Percentiles rank a stretch among this genome's conserved stretches.
These are phyloP conservation scores for Xiphophorus hellerii DNA, from an alignment of 2,113 vertebrate species.

Conservation along the genomic window DNA sequence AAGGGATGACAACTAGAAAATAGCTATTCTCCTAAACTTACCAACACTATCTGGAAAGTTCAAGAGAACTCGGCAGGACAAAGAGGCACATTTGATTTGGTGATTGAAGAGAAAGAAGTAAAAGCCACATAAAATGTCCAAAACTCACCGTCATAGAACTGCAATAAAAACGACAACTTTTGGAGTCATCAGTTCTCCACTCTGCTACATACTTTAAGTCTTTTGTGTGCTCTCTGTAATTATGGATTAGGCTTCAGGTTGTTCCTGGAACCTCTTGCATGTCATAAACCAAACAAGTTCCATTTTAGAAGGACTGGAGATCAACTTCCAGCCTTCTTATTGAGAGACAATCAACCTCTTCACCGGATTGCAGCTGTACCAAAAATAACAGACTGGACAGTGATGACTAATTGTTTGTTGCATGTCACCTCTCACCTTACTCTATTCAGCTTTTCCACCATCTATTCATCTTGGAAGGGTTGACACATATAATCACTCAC, in stretches of 20 bases:
- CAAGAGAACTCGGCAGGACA: background rate
- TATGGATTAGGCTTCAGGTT: background rate
- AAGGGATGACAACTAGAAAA: background rate
- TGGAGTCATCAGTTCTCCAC: too few relatives aligned
- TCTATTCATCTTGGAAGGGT: constrained; percentile 1
- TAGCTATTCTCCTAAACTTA: background rate
- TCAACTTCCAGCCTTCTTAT: background rate
- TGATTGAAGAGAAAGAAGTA: too few relatives aligned
- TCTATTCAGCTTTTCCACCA: background rate
- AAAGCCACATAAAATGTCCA: too few relatives aligned
- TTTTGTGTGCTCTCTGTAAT: background rate
- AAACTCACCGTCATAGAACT: too few relatives aligned
- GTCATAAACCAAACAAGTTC: background rate
- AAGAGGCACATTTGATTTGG: too few relatives aligned
- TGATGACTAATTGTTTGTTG: constrained; percentile 11
- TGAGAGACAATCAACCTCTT: background rate
- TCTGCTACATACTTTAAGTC: too few relatives aligned
- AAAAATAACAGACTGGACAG: constrained; percentile 10
- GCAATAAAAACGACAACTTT: too few relatives aligned
- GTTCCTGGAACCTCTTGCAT: background rate
- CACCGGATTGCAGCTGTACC: background rate
- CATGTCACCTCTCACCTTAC: constrained; percentile 7
- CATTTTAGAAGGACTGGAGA: background rate
- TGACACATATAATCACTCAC: constrained; percentile 1
- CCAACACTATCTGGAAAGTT: background rate